Evolutionary conservation across 2,113 vertebrate genomes (phyloP).

Genomic region (Pampusana beccarii): DNA sequence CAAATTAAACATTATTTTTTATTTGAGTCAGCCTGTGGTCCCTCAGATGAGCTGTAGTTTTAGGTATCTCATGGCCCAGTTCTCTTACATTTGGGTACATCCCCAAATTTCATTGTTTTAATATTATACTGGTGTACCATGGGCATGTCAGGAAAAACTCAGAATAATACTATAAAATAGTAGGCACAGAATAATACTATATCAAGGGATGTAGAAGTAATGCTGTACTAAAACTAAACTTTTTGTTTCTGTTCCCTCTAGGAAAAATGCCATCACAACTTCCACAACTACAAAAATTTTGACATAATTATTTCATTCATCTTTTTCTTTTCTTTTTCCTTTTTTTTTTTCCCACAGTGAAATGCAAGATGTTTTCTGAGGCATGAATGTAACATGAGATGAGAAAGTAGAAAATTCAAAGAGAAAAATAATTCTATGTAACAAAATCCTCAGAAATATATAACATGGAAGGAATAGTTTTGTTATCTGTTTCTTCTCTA

Average conservation of each 20-base stretch:
- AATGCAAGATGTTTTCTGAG: background rate
- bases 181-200: background rate
- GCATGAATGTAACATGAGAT: background rate
- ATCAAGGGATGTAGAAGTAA: background rate
- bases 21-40: background rate
- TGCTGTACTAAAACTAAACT: background rate
- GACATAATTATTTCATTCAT: background rate
- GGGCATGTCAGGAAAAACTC: background rate
- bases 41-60: background rate
- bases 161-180: background rate
- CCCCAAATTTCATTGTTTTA: background rate
- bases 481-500: background rate
- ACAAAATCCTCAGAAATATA: background rate
- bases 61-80: background rate
- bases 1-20: background rate
- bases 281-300: background rate
- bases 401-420: background rate
- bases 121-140: background rate
- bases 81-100: background rate
- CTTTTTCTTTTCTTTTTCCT: background rate
- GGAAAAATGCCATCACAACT: background rate
- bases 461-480: background rate
- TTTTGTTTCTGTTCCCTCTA: background rate
- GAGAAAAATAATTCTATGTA: background rate
- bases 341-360: background rate